Evolutionary conservation across 2,888 invertebrate species (phyloP).

Genomic region (Coleophora flavipennella): DNA sequence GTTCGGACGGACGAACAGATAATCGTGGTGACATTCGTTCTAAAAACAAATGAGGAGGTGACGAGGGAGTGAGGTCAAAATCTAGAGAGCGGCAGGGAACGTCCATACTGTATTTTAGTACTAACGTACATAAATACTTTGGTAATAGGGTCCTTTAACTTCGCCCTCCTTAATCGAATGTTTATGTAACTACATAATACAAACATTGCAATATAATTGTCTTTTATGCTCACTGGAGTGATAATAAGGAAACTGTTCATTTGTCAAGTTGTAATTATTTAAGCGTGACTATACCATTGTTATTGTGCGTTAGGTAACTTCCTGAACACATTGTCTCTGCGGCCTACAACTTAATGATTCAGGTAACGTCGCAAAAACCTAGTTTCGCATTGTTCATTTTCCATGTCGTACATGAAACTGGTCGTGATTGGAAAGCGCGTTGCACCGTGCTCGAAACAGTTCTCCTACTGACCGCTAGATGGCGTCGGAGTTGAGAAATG

Average conservation of each 20-base stretch:
- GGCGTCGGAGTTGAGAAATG: conserved; percentile 24
- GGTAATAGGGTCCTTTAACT: no score
- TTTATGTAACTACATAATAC: not conserved
- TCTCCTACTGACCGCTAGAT: conserved; percentile 37
- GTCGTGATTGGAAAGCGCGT: conserved; percentile 27
- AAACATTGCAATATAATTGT: conserved; percentile 13
- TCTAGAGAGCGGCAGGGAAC: no score
- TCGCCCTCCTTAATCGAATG: no score
- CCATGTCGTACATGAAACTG: conserved; percentile 8
- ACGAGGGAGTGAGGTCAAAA: no score
- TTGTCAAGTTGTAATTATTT: conserved; percentile 48
- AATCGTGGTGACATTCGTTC: no score
- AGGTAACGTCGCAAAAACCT: conserved; percentile 25
- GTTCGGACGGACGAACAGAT: no score
- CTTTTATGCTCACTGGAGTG: conserved; percentile 38
- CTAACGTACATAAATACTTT: no score
- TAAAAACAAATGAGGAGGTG: no score
- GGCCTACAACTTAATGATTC: conserved; percentile 39
- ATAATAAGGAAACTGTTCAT: conserved; percentile 57
- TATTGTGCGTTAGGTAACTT: conserved; percentile 43
- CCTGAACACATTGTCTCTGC: conserved; percentile 47
- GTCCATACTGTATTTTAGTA: no score
- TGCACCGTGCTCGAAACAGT: conserved; percentile 36
- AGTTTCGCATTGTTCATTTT: conserved; percentile 6
- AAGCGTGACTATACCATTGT: conserved; percentile 58